Conservation (phyloP, 2,797 vertebrate genomes). For the Ctenopoma kingsleyae region DNA sequence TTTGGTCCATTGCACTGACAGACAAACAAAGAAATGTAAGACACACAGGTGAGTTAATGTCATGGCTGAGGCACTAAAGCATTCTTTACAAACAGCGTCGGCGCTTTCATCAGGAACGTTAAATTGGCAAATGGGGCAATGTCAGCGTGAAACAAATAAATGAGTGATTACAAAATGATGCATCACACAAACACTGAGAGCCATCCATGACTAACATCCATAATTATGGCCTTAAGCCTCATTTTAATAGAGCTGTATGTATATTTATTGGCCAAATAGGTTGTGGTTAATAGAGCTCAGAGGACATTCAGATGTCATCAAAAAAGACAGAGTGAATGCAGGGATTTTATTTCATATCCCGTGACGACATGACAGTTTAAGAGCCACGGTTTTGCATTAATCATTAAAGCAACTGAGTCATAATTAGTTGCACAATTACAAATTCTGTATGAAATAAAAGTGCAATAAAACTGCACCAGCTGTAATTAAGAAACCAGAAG, state of each 20-base stretch:
- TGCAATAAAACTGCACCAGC: constrained; percentile 1
- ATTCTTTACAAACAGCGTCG: constrained; percentile 15
- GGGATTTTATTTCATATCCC: constrained; percentile 22
- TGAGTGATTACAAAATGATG: constrained; percentile 68
- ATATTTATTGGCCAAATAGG: constrained; percentile 64
- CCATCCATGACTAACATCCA: constrained; percentile 59
- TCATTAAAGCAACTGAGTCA: constrained; percentile 20
- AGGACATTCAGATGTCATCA: constrained; percentile 55
- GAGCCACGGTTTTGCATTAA: constrained; percentile 16
- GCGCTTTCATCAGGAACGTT: constrained; percentile 37
- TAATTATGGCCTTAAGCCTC: constrained; percentile 62
- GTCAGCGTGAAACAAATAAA: constrained; percentile 65
- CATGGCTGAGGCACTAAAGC: constrained; percentile 10
- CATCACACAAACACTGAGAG: constrained; percentile 55
- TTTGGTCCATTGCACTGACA: constrained; percentile 65
- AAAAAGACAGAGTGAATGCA: constrained; percentile 22
- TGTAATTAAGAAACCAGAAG: not conserved
- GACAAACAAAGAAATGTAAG: constrained; percentile 2
- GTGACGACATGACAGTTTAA: constrained; percentile 22
- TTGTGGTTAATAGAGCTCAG: constrained; percentile 65
- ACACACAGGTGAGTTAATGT: constrained; percentile 22
- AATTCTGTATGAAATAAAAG: constrained; percentile 23
- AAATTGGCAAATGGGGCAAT: constrained; percentile 42
- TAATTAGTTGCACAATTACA: constrained; percentile 28
- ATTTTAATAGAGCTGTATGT: constrained; percentile 61